These are phyloP conservation scores for Dinocampus coccinellae DNA, from an alignment of 2,888 invertebrate species.

Conservation along the genomic window DNA sequence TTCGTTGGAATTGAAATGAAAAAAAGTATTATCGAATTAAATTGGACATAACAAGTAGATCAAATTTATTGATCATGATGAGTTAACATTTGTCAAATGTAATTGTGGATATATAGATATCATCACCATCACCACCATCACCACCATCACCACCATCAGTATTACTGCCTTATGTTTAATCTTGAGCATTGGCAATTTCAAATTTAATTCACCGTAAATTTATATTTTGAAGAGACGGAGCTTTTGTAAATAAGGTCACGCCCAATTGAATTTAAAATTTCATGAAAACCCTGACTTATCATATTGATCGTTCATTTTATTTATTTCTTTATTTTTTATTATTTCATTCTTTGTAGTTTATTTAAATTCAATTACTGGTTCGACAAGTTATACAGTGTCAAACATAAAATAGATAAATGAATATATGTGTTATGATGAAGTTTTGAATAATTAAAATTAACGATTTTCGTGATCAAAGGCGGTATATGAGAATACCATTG, in stretches of 20 bases:
- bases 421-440: background rate
- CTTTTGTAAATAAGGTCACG: background rate
- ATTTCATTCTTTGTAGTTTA: background rate
- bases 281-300: background rate
- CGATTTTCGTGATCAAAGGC: background rate
- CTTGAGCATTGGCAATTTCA: background rate
- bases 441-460: background rate
- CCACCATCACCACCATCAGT: background rate
- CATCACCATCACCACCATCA: background rate
- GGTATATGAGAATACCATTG: background rate
- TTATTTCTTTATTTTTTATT: background rate
- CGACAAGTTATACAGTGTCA: background rate
- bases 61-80: no score
- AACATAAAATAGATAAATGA: background rate
- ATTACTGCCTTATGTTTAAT: no score
- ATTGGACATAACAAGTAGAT: no score
- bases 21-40: no score
- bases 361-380: no score
- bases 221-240: background rate
- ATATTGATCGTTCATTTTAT: background rate
- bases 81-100: no score
- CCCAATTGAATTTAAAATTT: background rate
- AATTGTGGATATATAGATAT: background rate
- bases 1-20: no score
- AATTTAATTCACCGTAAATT: background rate